Conservation (phyloP, 2,113 vertebrate species). For the Rhea americana region DNA sequence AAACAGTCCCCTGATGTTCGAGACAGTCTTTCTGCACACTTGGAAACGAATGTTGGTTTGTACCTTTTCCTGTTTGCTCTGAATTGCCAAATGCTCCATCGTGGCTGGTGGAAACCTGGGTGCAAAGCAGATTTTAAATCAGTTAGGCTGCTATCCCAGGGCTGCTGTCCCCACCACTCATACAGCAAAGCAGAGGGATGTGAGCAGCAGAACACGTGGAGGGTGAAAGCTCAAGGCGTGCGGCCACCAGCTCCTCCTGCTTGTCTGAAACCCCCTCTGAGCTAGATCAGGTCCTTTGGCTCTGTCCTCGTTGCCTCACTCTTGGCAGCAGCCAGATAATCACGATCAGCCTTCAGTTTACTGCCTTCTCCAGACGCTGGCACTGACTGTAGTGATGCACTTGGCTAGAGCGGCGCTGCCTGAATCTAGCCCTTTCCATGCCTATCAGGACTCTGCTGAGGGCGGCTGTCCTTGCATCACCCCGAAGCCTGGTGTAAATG, state of each 20-base stretch:
- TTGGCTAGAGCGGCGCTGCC: not conserved
- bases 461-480: not conserved
- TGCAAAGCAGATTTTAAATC: not conserved
- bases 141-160: rapidly evolving
- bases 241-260: too few relatives aligned
- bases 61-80: not conserved
- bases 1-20: not conserved
- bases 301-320: rapidly evolving
- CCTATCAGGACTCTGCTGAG: not conserved
- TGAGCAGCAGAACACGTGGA: too few relatives aligned
- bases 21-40: too few relatives aligned
- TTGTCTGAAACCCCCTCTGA: not conserved
- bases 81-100: not conserved
- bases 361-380: not conserved
- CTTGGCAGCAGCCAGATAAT: not conserved
- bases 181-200: too few relatives aligned
- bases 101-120: not conserved
- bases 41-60: not conserved
- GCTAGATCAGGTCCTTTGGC: not conserved
- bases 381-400: not conserved
- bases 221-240: too few relatives aligned
- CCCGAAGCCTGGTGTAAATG: not conserved
- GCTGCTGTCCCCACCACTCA: rapidly evolving
- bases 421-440: not conserved
- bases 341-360: not conserved